Conservation (phyloP, 2,113 vertebrate species). For the Bettongia penicillata region DNA sequence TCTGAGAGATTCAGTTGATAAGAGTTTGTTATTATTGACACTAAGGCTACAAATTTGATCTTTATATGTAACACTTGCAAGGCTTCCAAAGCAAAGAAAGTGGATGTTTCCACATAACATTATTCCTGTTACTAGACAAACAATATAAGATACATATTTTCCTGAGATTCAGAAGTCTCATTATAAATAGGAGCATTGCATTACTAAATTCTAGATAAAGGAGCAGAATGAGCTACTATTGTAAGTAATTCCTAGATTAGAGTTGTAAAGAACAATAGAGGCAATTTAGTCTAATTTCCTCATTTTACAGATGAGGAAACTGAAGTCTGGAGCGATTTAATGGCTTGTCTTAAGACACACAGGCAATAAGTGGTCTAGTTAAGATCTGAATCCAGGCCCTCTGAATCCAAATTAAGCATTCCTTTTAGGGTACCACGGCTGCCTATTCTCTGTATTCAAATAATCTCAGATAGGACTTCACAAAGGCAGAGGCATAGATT, state of each 20-base stretch:
- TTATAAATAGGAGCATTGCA: neutral
- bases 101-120: neutral
- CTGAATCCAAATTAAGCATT: neutral
- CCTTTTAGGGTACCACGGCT: neutral
- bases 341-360: neutral
- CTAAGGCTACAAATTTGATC: neutral
- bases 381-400: neutral
- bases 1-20: neutral
- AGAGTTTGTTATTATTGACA: neutral
- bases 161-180: neutral
- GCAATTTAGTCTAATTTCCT: neutral
- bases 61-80: neutral
- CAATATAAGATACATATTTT: neutral
- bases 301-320: neutral
- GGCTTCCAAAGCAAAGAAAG: neutral
- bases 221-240: neutral
- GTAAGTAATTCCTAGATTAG: neutral
- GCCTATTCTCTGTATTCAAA: neutral
- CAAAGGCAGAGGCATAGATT: neutral
- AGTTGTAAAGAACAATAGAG: neutral
- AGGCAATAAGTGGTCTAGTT: neutral
- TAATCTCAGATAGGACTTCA: neutral
- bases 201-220: neutral
- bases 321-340: neutral
- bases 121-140: neutral